Percentiles rank a stretch among this genome's conserved stretches.
Conservation (phyloP, 2,888 invertebrate genomes). For the Hermaeophaga mercurialis region DNA sequence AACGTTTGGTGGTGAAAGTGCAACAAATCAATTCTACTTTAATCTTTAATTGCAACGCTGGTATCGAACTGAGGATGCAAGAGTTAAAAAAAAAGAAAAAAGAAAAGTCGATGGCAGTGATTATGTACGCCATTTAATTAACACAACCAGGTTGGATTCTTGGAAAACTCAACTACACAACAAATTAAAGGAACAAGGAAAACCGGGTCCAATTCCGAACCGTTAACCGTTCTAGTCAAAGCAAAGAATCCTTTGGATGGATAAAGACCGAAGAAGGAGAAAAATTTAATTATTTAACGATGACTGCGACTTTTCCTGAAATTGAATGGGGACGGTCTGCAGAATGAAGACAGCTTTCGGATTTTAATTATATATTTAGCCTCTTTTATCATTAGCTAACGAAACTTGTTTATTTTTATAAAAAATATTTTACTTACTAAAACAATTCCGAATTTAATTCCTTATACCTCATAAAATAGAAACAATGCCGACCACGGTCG, state of each 20-base stretch:
- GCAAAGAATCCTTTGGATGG: slow-evolving; percentile 3
- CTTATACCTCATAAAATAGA: no score
- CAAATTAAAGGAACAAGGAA: slow-evolving; percentile 34
- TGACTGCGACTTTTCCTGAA: slow-evolving; percentile 19
- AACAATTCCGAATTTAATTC: no score
- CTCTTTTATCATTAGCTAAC: no score
- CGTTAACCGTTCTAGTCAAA: slow-evolving; percentile 19
- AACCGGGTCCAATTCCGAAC: slow-evolving; percentile 14
- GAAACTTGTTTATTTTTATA: no score
- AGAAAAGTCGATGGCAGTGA: slow-evolving; percentile 17
- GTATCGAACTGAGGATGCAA: no score
- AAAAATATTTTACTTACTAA: no score
- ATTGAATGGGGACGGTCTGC: slow-evolving; percentile 4
- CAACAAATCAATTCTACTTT: no score
- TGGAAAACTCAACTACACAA: slow-evolving; percentile 35
- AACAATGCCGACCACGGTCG: no score
- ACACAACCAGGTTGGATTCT: slow-evolving; percentile 38
- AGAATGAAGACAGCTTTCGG: slow-evolving; percentile 10
- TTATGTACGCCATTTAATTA: slow-evolving; percentile 36
- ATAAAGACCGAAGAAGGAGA: neutral
- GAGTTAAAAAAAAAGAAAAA: slow-evolving; percentile 9
- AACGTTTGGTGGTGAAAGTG: no score
- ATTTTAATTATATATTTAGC: slow-evolving; percentile 20
- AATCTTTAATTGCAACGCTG: no score
- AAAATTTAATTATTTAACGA: slow-evolving; percentile 30